Conservation (phyloP, 2,888 invertebrate species). For the Chymomyza caudatula region DNA sequence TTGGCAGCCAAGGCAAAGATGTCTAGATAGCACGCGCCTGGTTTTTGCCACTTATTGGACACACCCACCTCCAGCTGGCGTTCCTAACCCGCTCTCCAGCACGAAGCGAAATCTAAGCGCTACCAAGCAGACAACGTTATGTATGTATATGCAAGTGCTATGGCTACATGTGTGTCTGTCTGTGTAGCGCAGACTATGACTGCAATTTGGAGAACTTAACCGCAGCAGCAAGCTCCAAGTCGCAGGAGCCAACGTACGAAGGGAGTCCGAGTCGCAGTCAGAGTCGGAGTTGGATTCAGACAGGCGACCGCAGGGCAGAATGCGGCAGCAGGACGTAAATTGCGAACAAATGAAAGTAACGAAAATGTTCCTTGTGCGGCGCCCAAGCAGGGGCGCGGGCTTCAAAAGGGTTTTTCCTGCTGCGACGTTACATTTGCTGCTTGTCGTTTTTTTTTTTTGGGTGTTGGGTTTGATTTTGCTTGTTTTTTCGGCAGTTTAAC, state of each 20-base stretch:
- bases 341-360: slow-evolving; percentile 69
- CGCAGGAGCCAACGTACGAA: neutral
- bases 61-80: neutral
- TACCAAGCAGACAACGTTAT: neutral
- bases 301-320: slow-evolving; percentile 2
- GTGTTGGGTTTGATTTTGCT: neutral
- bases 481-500: slow-evolving; percentile 57
- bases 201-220: slow-evolving; percentile 70
- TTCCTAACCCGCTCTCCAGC: slow-evolving; percentile 16
- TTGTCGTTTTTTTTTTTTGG: neutral
- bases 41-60: slow-evolving; percentile 61
- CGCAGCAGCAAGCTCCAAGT: slow-evolving; percentile 36
- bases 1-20: slow-evolving; percentile 22
- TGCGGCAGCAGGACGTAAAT: slow-evolving; percentile 64
- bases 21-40: slow-evolving; percentile 56
- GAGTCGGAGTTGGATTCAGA: neutral
- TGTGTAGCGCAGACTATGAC: slow-evolving; percentile 53
- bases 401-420: neutral
- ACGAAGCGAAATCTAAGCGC: neutral
- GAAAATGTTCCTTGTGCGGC: slow-evolving; percentile 41
- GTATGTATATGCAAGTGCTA: neutral
- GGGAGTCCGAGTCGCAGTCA: neutral
- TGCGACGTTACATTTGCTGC: neutral
- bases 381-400: slow-evolving; percentile 11
- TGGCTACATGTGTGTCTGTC: slow-evolving; percentile 15